Percentiles rank a stretch among this genome's conserved stretches.
Evolutionary conservation across 2,797 vertebrate genomes (phyloP).

Genomic region (Melanotaenia trifasciata): DNA sequence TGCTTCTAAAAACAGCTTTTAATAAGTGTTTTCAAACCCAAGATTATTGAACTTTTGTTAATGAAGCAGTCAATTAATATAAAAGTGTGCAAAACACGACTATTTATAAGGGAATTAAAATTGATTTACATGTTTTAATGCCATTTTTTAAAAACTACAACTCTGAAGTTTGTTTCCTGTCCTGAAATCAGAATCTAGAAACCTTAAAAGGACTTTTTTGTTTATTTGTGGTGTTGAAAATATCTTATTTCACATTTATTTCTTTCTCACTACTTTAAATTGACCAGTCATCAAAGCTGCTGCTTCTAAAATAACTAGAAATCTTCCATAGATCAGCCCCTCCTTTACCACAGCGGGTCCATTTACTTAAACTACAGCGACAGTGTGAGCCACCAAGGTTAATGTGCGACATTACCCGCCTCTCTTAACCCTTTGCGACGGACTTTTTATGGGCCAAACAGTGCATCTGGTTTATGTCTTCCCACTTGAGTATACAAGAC

Average conservation of each 20-base stretch:
- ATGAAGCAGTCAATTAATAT: too few species aligned
- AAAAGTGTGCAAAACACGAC: too few species aligned
- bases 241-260: too few species aligned
- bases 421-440: slow-evolving; percentile 60
- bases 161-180: neutral
- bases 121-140: neutral
- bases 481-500: slow-evolving; percentile 34
- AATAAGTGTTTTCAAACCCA: too few species aligned
- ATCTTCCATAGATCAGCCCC: slow-evolving; percentile 53
- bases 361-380: slow-evolving; percentile 37
- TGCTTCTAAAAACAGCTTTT: too few species aligned
- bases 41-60: too few species aligned
- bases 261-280: too few species aligned
- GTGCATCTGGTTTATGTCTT: slow-evolving; percentile 46
- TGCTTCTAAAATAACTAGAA: neutral
- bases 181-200: neutral
- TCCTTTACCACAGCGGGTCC: neutral
- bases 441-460: slow-evolving; percentile 17
- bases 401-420: slow-evolving; percentile 64
- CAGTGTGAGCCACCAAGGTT: slow-evolving; percentile 62
- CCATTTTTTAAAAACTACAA: neutral
- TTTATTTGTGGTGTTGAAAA: too few species aligned
- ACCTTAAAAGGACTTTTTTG: neutral
- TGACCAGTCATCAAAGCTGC: too few species aligned
- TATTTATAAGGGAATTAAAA: too few species aligned